A percentile compares a stretch with the other conserved stretches of the same genome.
Evolutionary conservation across 2,888 invertebrate genomes (phyloP).

Genomic region (Diplolepis rosae): DNA sequence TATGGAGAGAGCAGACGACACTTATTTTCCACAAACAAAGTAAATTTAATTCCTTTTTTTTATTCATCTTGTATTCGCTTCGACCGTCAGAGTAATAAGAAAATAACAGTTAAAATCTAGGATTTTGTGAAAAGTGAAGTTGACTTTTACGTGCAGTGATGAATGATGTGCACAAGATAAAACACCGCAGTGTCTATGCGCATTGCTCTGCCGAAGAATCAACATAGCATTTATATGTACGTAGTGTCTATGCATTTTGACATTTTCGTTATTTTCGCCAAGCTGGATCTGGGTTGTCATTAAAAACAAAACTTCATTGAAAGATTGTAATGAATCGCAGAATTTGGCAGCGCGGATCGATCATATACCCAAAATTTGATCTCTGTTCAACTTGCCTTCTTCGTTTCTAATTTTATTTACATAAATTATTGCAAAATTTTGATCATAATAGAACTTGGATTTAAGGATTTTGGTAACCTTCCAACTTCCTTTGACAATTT

Average conservation of each 20-base stretch:
- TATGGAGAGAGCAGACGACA: neutral
- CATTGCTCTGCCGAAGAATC: conserved; percentile 5
- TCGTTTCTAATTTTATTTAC: neutral
- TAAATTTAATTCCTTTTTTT: neutral
- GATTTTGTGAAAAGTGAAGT: conserved; percentile 2
- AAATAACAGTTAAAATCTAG: too few relatives aligned
- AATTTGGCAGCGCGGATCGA: neutral
- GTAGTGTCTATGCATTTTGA: conserved; percentile 9
- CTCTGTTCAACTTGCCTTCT: neutral
- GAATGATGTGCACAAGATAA: neutral
- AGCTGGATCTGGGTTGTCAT: neutral
- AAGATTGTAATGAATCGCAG: neutral
- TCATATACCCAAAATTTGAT: neutral
- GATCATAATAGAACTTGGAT: neutral
- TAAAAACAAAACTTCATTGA: neutral
- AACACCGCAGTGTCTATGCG: conserved; percentile 1
- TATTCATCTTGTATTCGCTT: too few relatives aligned
- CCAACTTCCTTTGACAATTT: neutral
- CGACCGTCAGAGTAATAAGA: too few relatives aligned
- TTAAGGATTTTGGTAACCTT: neutral
- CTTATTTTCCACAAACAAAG: neutral
- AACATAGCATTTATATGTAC: conserved; percentile 16
- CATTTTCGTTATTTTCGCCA: conserved; percentile 5
- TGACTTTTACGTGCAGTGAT: neutral
- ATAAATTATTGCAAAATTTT: neutral